Base-by-base conservation (phyloP, 2,888 invertebrate genomes). In the Pterostichus niger region DNA sequence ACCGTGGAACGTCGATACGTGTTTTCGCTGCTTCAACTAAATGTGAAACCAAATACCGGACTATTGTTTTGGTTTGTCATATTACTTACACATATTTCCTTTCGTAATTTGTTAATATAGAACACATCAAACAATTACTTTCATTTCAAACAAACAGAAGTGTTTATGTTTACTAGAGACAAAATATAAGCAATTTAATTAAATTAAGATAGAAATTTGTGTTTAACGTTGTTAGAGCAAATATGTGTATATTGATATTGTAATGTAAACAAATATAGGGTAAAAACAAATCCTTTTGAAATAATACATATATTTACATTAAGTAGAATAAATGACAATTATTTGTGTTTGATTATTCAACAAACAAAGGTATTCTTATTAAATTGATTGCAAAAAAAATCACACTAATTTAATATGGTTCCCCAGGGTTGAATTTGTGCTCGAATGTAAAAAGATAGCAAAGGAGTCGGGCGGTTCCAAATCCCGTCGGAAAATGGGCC, bases 401-500 rank as follows among this genome's bases (percentile, higher is more conserved):
- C 1, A 24, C 46, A 7, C 24, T 78, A 78, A 78, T 78, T 61
- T 78, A 46, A 35, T 46, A 13, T 44, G 15, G 44, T 10, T 71
- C 33, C 64, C 49, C 3, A 59, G 61, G 13, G 46, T 13, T 24
- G 17, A 40, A 13, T 35, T 68, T 9, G 7, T 17, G 44, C 44
- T 15, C 3, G 35, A 2, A 13, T 0, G 35, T 64, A 44, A 40
- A 71, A 44, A 40, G 68, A 71, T 52, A 17, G 64, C 40, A 68
- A 15, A 59, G 59, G 17, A 31, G 24, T 33, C 44, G 46, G 24
- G 46, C 24, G 52, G 31, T 6, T 31, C 11, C 44, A 15, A 46
- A 13, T 31, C 13, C 68, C 79, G 79, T 33, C 52, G 64, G 68
- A 64, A 68, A 68, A 68, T 49, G 73, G 56, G 6, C 56, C 56